A percentile compares a stretch with the other conserved stretches of the same genome.
These are phyloP conservation scores for Erebia palarica DNA, from an alignment of 2,888 invertebrate species.

Conservation along the genomic window DNA sequence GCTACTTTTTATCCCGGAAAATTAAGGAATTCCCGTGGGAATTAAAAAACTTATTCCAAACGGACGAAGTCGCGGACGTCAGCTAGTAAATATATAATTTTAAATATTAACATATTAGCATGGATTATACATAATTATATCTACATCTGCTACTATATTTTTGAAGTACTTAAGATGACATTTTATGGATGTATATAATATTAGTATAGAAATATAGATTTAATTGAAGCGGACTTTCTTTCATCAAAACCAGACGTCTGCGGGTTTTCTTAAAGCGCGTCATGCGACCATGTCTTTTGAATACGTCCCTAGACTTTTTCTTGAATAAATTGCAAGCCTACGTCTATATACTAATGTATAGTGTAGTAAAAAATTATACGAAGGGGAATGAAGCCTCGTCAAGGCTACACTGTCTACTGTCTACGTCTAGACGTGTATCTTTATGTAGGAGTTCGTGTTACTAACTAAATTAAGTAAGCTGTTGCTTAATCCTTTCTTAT, in stretches of 20 bases:
- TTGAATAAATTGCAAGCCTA: slow-evolving; percentile 1
- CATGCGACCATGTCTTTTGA: slow-evolving; percentile 20
- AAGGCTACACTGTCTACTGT: slow-evolving; percentile 42
- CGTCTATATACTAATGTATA: slow-evolving; percentile 14
- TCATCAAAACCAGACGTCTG: slow-evolving; percentile 17
- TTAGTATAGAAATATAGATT: no score
- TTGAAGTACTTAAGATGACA: no score
- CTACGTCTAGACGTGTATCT: slow-evolving; percentile 46
- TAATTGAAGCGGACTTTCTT: slow-evolving; percentile 3
- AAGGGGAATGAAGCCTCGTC: slow-evolving; percentile 44
- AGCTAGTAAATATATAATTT: no score
- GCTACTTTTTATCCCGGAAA: no score
- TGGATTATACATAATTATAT: no score
- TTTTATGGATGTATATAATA: no score
- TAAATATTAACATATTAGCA: no score
- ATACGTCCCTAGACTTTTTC: slow-evolving; percentile 22
- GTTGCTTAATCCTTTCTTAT: slow-evolving; percentile 6
- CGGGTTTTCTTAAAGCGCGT: slow-evolving; percentile 15
- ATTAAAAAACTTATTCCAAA: no score
- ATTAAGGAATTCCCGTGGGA: no score
- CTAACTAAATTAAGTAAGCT: neutral
- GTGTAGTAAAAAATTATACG: slow-evolving; percentile 32
- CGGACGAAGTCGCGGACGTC: no score
- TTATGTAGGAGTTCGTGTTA: slow-evolving; percentile 5
- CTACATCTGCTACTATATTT: no score